These are phyloP conservation scores for Antennarius striatus DNA, from an alignment of 2,113 vertebrate genomes.

Conservation along the genomic window DNA sequence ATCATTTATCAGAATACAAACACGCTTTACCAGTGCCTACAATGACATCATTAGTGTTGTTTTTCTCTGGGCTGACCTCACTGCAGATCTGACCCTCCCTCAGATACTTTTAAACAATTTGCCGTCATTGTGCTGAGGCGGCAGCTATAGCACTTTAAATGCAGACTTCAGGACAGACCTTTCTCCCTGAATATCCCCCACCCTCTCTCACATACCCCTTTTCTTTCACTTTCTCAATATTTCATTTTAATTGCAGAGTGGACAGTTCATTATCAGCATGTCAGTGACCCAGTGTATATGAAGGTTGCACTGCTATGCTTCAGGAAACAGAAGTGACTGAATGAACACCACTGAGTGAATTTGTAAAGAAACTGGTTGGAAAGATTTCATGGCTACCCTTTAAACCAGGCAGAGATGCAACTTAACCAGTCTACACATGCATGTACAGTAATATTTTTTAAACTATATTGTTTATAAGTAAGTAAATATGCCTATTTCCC, in stretches of 20 bases:
- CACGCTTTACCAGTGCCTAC: constrained; percentile 6
- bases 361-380: constrained; percentile 26
- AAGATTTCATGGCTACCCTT: too few relatives aligned
- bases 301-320: constrained; percentile 69
- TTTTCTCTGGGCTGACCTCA: constrained; percentile 12
- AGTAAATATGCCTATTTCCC: background rate
- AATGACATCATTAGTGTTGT: constrained; percentile 38
- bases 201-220: constrained; percentile 22
- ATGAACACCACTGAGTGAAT: constrained; percentile 38
- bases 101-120: constrained; percentile 35
- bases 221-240: constrained; percentile 67
- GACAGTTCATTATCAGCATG: constrained; percentile 78
- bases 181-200: constrained; percentile 18
- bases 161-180: constrained; percentile 5
- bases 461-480: too few relatives aligned
- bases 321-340: constrained; percentile 57
- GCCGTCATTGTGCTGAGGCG: constrained; percentile 53
- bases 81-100: constrained; percentile 17
- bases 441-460: background rate
- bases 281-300: constrained; percentile 73
- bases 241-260: constrained; percentile 78
- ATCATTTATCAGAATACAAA: constrained; percentile 30
- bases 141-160: constrained; percentile 42
- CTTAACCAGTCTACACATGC: background rate
- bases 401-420: background rate